phyloP scores from a whole-genome alignment of 2,888 invertebrate genomes.

The Plagodis dolabraria region DNA sequence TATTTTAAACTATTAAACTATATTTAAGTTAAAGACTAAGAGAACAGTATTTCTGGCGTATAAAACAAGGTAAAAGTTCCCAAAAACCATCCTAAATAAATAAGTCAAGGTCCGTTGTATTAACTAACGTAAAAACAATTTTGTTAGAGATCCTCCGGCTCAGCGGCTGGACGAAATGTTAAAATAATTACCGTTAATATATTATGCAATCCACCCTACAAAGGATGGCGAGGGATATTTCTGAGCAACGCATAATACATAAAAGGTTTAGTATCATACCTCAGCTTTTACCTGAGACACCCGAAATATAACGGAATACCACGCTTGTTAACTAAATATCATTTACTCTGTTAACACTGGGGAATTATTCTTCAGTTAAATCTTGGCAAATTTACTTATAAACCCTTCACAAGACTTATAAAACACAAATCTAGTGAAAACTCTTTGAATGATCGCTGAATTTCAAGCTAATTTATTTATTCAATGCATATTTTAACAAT shows the following conservation, averaged over 20 bases:
- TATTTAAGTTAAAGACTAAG: too few species aligned
- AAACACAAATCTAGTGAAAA: slow-evolving; percentile 38
- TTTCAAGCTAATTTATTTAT: slow-evolving; percentile 51
- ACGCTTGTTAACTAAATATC: slow-evolving; percentile 42
- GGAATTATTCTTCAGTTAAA: slow-evolving; percentile 39
- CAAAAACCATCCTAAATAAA: slow-evolving; percentile 29
- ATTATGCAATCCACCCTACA: slow-evolving; percentile 68
- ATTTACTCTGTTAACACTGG: slow-evolving; percentile 37
- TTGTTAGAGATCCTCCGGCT: slow-evolving; percentile 45
- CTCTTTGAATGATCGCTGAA: slow-evolving; percentile 33
- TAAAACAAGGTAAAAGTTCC: slow-evolving; percentile 22
- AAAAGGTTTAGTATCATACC: slow-evolving; percentile 35
- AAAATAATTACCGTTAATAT: slow-evolving; percentile 75
- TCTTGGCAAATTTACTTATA: slow-evolving; percentile 40
- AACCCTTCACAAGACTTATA: slow-evolving; percentile 38
- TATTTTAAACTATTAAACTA: too few species aligned
- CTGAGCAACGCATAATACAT: slow-evolving; percentile 62
- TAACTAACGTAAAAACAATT: slow-evolving; percentile 58
- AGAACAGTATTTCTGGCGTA: slow-evolving; percentile 1
- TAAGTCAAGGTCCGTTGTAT: slow-evolving; percentile 39
- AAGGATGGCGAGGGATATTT: slow-evolving; percentile 59
- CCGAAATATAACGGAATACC: slow-evolving; percentile 35
- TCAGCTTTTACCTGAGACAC: slow-evolving; percentile 28
- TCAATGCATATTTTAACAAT: slow-evolving; percentile 63
- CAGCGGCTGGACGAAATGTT: slow-evolving; percentile 56